These are phyloP conservation scores for Hypomesus transpacificus DNA, from an alignment of 2,113 vertebrate species.

Conservation along the genomic window DNA sequence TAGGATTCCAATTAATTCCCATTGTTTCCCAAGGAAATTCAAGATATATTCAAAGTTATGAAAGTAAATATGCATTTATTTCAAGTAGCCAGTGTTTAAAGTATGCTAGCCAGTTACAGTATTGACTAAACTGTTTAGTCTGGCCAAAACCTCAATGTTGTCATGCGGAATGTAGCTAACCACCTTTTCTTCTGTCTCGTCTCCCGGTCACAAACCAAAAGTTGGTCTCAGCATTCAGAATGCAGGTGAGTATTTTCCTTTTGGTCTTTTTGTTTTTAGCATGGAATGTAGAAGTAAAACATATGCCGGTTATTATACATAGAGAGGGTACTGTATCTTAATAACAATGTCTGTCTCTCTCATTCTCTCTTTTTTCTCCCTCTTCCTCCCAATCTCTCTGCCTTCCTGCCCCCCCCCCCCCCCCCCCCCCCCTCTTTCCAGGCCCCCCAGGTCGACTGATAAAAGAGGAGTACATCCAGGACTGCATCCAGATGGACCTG, in stretches of 20 bases:
- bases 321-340: not conserved
- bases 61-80: too few relatives aligned
- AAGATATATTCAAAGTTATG: not conserved
- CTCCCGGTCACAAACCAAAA: conserved; percentile 18
- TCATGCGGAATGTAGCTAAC: conserved; percentile 1
- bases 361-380: not conserved
- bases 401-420: not conserved
- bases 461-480: conserved; percentile 72
- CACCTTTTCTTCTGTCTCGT: conserved; percentile 6
- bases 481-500: conserved; percentile 66
- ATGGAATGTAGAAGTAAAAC: not conserved
- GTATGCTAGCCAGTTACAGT: conserved; percentile 4
- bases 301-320: not conserved
- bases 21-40: too few relatives aligned
- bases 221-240: conserved; percentile 61
- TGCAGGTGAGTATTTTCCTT: conserved; percentile 41
- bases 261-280: not conserved
- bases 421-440: conserved; percentile 14
- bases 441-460: conserved; percentile 55
- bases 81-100: not conserved
- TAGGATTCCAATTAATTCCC: too few relatives aligned
- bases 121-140: conserved; percentile 19
- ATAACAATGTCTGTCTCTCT: not conserved
- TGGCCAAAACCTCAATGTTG: not conserved
- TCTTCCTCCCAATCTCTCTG: too few relatives aligned